These are phyloP conservation scores for Drosophila insularis DNA, from an alignment of 1,140 invertebrate species.

Conservation along the genomic window DNA sequence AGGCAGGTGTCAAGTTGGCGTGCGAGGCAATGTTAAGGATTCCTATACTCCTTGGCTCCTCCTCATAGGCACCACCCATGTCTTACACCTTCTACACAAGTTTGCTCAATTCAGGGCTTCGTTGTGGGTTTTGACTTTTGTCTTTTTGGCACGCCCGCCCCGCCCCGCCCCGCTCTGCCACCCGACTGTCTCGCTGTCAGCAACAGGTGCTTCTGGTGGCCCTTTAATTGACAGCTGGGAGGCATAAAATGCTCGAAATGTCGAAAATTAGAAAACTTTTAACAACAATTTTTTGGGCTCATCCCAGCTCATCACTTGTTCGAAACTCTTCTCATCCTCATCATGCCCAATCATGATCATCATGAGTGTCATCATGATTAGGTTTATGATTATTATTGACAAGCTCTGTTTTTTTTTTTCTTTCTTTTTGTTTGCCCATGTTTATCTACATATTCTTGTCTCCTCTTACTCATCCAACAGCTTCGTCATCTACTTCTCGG, in stretches of 20 bases:
- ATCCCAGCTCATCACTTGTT: neutral
- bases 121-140: slow-evolving; percentile 25
- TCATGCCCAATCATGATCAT: slow-evolving; percentile 43
- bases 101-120: neutral
- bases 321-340: slow-evolving; percentile 4
- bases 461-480: neutral
- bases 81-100: slow-evolving; percentile 7
- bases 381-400: slow-evolving; percentile 47
- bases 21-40: slow-evolving; percentile 31
- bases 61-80: neutral
- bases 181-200: slow-evolving; percentile 39
- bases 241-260: slow-evolving; percentile 78
- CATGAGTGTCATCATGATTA: slow-evolving; percentile 59
- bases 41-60: slow-evolving; percentile 37
- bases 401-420: neutral
- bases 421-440: neutral
- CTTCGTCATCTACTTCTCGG: neutral
- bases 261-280: slow-evolving; percentile 81
- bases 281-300: slow-evolving; percentile 62
- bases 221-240: slow-evolving; percentile 78
- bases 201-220: slow-evolving; percentile 69
- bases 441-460: neutral
- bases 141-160: slow-evolving; percentile 11
- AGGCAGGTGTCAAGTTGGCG: slow-evolving; percentile 72
- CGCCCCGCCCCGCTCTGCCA: too few species aligned